These are phyloP conservation scores for Sitophilus oryzae DNA, from an alignment of 1,140 invertebrate genomes.

Conservation along the genomic window DNA sequence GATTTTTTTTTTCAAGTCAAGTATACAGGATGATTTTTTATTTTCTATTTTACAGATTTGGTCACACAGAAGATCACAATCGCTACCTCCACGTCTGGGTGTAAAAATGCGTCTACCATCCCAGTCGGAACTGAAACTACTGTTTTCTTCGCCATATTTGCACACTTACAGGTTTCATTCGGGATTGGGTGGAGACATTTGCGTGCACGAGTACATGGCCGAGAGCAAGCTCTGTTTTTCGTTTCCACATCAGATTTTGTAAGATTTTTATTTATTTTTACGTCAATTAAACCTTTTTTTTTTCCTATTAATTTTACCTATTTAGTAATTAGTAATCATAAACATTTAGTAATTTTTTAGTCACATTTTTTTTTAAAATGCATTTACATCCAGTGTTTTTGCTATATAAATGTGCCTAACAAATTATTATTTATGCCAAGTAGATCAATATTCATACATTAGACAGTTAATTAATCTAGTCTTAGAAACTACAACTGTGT, in stretches of 20 bases:
- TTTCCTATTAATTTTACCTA: too few relatives aligned
- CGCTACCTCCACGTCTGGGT: slow-evolving; percentile 72
- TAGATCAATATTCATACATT: too few relatives aligned
- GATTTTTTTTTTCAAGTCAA: too few relatives aligned
- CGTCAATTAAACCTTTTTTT: slow-evolving; percentile 13
- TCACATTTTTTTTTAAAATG: too few relatives aligned
- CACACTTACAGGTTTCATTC: slow-evolving; percentile 89
- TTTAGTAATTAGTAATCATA: too few relatives aligned
- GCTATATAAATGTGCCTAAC: too few relatives aligned
- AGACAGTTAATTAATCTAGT: too few relatives aligned
- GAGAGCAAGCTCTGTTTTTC: slow-evolving; percentile 81
- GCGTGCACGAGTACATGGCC: slow-evolving; percentile 89
- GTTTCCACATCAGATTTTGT: slow-evolving; percentile 85
- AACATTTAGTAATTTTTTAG: too few relatives aligned
- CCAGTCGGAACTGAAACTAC: slow-evolving; percentile 61
- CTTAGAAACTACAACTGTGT: too few relatives aligned
- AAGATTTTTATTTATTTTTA: slow-evolving; percentile 47
- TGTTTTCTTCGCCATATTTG: slow-evolving; percentile 71
- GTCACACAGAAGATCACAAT: slow-evolving; percentile 77
- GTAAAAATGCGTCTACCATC: slow-evolving; percentile 75
- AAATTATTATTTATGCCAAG: too few relatives aligned
- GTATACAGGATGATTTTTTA: not conserved
- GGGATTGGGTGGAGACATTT: slow-evolving; percentile 82
- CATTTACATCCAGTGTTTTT: too few relatives aligned
- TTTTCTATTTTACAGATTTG: slow-evolving; percentile 45